Percentiles rank a stretch among this genome's conserved stretches.
Conservation (phyloP, 2,888 invertebrate genomes). For the Hanleya hanleyi region DNA sequence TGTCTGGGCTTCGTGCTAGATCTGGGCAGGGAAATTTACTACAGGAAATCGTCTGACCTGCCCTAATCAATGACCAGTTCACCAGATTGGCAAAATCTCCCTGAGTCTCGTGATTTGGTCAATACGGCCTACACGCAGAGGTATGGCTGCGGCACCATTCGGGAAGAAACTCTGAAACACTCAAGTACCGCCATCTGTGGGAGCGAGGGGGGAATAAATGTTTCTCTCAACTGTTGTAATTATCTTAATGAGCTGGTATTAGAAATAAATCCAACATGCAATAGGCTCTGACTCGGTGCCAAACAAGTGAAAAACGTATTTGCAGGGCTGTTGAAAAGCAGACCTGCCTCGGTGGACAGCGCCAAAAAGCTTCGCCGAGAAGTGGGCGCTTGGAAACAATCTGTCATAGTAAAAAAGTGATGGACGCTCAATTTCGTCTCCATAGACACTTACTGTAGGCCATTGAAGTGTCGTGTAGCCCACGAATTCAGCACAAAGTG, state of each 20-base stretch:
- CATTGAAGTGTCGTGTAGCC: neutral
- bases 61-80: neutral
- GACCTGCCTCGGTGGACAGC: neutral
- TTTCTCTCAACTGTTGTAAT: neutral
- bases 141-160: too few species aligned
- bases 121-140: neutral
- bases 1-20: too few species aligned
- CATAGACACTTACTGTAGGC: neutral
- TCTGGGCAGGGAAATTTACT: too few species aligned
- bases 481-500: neutral
- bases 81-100: neutral
- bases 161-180: too few species aligned
- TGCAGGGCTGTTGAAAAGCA: constrained; percentile 3
- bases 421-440: neutral
- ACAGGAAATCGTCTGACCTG: too few species aligned
- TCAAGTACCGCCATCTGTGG: neutral
- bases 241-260: neutral
- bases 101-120: neutral
- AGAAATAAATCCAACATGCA: neutral
- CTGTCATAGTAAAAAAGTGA: neutral
- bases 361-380: neutral
- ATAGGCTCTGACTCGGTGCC: too few species aligned
- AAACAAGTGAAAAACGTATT: neutral
- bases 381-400: neutral
- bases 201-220: neutral